These are phyloP conservation scores for Andrena chrysosceles DNA, from an alignment of 2,888 invertebrate genomes.

Conservation along the genomic window DNA sequence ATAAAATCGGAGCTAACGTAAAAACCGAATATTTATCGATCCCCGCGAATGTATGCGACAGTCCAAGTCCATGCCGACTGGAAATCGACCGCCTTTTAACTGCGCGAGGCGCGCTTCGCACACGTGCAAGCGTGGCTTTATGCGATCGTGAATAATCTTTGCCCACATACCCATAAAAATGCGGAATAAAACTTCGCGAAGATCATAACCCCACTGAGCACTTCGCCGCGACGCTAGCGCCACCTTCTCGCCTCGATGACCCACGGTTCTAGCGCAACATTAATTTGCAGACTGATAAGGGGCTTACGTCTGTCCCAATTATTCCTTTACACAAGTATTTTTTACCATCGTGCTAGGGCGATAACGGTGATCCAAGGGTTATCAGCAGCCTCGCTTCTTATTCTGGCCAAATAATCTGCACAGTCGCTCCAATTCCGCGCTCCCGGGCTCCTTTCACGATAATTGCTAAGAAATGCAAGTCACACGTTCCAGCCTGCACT, in stretches of 20 bases:
- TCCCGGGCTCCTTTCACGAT: conserved; percentile 27
- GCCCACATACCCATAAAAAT: no score
- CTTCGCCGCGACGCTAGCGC: conserved; percentile 18
- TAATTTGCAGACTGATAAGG: conserved; percentile 29
- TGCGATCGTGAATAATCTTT: background rate
- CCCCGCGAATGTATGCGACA: background rate
- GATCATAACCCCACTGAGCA: background rate
- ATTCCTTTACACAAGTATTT: conserved; percentile 29
- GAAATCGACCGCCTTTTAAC: background rate
- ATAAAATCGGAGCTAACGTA: conserved; percentile 23
- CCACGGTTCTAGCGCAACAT: background rate
- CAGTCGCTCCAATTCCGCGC: background rate
- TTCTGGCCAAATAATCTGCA: conserved; percentile 7
- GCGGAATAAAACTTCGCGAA: no score
- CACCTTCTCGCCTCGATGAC: background rate
- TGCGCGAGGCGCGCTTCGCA: background rate
- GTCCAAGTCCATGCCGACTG: background rate
- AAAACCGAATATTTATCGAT: conserved; percentile 36
- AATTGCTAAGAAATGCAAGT: conserved; percentile 46
- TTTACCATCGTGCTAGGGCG: conserved; percentile 15
- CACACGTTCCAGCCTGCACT: conserved; percentile 37
- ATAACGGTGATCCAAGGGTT: conserved; percentile 1
- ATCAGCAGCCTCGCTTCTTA: background rate
- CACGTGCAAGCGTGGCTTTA: background rate
- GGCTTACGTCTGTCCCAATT: conserved; percentile 26